Conservation (phyloP, 37 sponge, comb jelly and placozoan species). For the Tethya wilhelma region DNA sequence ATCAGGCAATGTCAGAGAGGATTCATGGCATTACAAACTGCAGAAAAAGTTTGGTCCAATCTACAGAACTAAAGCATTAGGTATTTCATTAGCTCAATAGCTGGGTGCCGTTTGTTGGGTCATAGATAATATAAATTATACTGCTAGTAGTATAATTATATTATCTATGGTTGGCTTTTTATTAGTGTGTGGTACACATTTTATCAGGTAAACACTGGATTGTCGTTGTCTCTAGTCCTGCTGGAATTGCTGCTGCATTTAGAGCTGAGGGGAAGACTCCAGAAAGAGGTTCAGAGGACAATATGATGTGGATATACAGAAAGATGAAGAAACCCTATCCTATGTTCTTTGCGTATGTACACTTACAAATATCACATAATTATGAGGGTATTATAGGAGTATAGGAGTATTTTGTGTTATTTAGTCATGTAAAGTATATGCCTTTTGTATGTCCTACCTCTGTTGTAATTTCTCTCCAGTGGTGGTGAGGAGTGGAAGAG, state of each 20-base stretch:
- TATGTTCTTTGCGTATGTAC: slow-evolving; percentile 6
- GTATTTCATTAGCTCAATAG: neutral
- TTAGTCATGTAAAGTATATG: too few species aligned
- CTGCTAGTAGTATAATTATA: too few species aligned
- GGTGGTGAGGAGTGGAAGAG: slow-evolving; percentile 56
- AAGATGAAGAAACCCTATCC: neutral
- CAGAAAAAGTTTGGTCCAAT: slow-evolving; percentile 3
- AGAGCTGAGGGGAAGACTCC: slow-evolving; percentile 28
- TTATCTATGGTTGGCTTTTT: neutral
- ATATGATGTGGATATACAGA: slow-evolving; percentile 27
- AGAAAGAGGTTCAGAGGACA: neutral
- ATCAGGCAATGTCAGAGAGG: neutral
- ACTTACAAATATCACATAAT: too few species aligned
- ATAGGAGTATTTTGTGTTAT: too few species aligned
- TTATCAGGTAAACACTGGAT: neutral
- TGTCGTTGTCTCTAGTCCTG: neutral
- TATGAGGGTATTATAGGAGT: too few species aligned
- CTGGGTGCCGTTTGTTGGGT: too few species aligned
- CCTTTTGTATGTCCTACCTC: too few species aligned
- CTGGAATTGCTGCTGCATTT: slow-evolving; percentile 2
- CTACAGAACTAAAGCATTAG: neutral
- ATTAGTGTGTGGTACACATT: neutral
- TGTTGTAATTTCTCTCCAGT: too few species aligned
- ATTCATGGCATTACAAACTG: neutral
- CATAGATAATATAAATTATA: too few species aligned